A percentile compares a stretch with the other conserved stretches of the same genome.
phyloP scores from a whole-genome alignment of 2,113 vertebrate genomes.

The Cyanoderma ruficeps region DNA sequence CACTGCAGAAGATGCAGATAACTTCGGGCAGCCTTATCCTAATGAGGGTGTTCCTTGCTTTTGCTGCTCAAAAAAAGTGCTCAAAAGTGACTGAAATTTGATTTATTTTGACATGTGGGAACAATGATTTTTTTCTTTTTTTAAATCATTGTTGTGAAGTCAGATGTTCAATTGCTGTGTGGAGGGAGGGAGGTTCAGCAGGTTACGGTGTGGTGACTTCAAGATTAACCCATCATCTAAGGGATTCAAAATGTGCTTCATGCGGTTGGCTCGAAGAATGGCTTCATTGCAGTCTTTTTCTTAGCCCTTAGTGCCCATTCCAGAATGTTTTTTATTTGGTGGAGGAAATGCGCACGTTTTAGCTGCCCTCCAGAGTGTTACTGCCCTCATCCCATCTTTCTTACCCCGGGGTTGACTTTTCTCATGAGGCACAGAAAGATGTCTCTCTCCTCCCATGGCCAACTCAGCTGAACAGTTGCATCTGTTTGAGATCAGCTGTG shows the following conservation, averaged over 20 bases:
- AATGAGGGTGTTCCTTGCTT: not conserved
- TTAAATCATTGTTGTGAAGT: not conserved
- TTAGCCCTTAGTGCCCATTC: not conserved
- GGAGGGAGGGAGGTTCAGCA: not conserved
- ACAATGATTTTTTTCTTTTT: not conserved
- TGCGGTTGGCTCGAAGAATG: not conserved
- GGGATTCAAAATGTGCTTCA: not conserved
- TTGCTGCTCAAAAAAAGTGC: not conserved
- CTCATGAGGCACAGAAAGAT: not conserved
- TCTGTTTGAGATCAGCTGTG: not conserved
- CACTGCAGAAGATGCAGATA: not conserved
- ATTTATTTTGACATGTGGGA: not conserved
- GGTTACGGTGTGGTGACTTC: not conserved
- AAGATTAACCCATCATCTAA: not conserved
- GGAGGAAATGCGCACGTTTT: not conserved
- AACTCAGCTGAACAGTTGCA: not conserved
- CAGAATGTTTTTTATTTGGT: not conserved
- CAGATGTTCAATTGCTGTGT: not conserved
- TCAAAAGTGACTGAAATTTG: not conserved
- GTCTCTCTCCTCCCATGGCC: not conserved
- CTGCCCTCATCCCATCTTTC: rapidly evolving
- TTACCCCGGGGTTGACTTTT: not conserved
- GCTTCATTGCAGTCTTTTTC: not conserved
- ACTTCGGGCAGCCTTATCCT: not conserved
- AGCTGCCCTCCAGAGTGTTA: not conserved